Conservation (phyloP, 2,113 vertebrate genomes). For the Cochlearius cochlearius region DNA sequence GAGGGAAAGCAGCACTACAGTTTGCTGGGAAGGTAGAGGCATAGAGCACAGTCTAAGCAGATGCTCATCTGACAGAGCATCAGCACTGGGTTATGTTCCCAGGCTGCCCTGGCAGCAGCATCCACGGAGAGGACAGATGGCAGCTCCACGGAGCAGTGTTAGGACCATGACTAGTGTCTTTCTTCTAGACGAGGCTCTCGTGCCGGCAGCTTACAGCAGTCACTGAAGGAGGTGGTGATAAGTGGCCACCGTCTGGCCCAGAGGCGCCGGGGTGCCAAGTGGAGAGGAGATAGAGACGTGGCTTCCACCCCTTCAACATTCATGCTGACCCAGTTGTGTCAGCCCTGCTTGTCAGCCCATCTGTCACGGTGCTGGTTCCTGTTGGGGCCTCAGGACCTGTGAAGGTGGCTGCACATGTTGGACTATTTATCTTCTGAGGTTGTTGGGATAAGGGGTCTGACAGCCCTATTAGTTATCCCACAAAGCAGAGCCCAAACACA, state of each 20-base stretch:
- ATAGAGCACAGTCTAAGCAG: neutral
- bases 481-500: constrained; percentile 43
- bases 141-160: neutral
- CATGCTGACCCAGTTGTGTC: constrained; percentile 33
- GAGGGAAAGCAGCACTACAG: neutral
- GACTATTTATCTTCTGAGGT: constrained; percentile 70
- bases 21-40: neutral
- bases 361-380: constrained; percentile 62
- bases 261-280: neutral
- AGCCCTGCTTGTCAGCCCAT: constrained; percentile 54
- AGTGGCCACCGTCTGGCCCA: neutral
- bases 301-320: constrained; percentile 20
- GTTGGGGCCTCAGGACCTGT: constrained; percentile 31
- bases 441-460: constrained; percentile 54
- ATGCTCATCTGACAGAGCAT: neutral
- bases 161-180: neutral
- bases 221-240: neutral
- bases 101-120: neutral
- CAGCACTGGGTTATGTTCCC: neutral
- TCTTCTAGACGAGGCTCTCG: neutral
- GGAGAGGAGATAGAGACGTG: neutral
- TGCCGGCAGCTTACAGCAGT: neutral
- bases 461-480: constrained; percentile 66
- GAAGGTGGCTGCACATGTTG: constrained; percentile 52
- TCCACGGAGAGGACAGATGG: constrained; percentile 27